phyloP scores from a whole-genome alignment of 23 tunicate genomes.

The Ascidia mentula region DNA sequence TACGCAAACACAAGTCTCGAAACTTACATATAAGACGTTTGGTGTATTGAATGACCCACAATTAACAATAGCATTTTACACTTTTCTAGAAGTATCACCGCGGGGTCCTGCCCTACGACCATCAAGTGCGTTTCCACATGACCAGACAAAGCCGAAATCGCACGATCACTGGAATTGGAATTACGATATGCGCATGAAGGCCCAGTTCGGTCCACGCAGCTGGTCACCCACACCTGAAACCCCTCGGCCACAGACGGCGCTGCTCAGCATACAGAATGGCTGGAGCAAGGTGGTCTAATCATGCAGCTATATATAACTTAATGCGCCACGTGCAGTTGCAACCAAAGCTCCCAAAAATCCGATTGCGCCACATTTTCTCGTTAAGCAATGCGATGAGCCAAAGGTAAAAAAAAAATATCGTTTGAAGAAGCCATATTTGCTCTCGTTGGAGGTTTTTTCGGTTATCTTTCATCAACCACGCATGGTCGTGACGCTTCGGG shows the following conservation, averaged over 20 bases:
- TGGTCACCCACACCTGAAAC: conserved; percentile 61
- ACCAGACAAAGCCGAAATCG: conserved; percentile 26
- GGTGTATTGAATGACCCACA: too few species aligned
- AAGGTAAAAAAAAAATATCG: too few species aligned
- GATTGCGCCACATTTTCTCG: too few species aligned
- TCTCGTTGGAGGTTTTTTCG: too few species aligned
- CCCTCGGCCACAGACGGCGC: conserved; percentile 56
- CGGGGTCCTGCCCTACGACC: conserved; percentile 75
- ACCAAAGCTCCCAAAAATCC: too few species aligned
- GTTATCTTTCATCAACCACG: too few species aligned
- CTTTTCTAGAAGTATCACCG: conserved; percentile 19
- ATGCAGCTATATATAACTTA: not conserved
- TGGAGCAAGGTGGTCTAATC: conserved; percentile 63
- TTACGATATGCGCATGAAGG: conserved; percentile 50
- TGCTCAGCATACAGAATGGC: conserved; percentile 63
- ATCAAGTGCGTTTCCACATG: conserved; percentile 30
- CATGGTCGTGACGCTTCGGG: too few species aligned
- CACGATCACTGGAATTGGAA: conserved; percentile 77
- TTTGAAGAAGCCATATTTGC: too few species aligned
- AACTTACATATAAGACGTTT: too few species aligned
- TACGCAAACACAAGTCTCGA: too few species aligned
- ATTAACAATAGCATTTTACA: too few species aligned
- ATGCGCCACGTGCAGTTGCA: not conserved
- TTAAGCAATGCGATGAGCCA: too few species aligned
- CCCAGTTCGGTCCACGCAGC: conserved; percentile 57